These are phyloP conservation scores for Micrasema minimum DNA, from an alignment of 1,140 invertebrate genomes.

Conservation along the genomic window DNA sequence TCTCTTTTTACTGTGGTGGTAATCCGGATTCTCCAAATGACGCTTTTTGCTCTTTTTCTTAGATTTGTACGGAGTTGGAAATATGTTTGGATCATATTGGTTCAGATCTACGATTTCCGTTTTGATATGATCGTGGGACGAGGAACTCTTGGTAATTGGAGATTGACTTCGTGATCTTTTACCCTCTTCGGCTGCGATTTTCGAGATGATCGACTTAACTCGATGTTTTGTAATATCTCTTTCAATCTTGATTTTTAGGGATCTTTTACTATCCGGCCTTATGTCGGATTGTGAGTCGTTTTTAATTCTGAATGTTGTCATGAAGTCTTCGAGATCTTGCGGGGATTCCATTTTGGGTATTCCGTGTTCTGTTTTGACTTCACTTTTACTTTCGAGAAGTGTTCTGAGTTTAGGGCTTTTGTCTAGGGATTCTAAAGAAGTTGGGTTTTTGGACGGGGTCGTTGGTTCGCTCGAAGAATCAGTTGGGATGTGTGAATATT, in stretches of 20 bases:
- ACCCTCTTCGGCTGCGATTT: slow-evolving; percentile 19
- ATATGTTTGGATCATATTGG: slow-evolving; percentile 10
- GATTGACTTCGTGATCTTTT: slow-evolving; percentile 26
- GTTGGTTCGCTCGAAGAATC: slow-evolving; percentile 40
- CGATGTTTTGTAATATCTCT: slow-evolving; percentile 15
- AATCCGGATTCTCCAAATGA: not conserved
- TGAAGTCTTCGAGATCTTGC: slow-evolving; percentile 24
- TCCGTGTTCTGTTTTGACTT: slow-evolving; percentile 11
- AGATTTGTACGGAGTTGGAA: slow-evolving; percentile 22
- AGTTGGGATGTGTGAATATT: not conserved
- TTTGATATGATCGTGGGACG: not conserved
- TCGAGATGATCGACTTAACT: slow-evolving; percentile 22
- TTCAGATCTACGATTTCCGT: not conserved
- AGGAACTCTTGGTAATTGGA: not conserved
- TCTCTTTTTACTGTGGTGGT: slow-evolving; percentile 31
- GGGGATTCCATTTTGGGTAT: not conserved
- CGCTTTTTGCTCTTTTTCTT: slow-evolving; percentile 39
- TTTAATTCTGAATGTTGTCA: slow-evolving; percentile 27
- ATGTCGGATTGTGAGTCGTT: not conserved
- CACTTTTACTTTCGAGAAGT: slow-evolving; percentile 43
- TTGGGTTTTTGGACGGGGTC: not conserved
- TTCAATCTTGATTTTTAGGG: slow-evolving; percentile 3
- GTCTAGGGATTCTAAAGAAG: slow-evolving; percentile 41
- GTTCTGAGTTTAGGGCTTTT: slow-evolving; percentile 61
- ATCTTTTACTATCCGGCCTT: not conserved